Conservation (phyloP, 2,113 vertebrate species). For the Pseudopipra pipra region DNA sequence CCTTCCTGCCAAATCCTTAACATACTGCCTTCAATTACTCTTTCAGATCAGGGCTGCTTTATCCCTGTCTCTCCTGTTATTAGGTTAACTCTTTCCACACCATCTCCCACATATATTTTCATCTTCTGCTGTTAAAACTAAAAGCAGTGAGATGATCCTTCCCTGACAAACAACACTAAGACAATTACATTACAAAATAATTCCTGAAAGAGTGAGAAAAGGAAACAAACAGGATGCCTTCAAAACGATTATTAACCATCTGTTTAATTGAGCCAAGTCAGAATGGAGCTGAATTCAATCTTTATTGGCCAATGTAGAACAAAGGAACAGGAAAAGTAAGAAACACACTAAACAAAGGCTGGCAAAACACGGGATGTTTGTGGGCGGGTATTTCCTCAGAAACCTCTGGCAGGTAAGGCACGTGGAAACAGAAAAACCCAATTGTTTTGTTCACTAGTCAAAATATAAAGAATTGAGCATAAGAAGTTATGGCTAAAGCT, state of each 20-base stretch:
- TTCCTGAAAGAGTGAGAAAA: neutral
- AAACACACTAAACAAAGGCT: neutral
- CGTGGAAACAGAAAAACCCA: neutral
- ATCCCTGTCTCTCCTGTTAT: neutral
- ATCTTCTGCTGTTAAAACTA: neutral
- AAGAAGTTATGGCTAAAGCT: neutral
- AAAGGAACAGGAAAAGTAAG: neutral
- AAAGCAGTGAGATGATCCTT: neutral
- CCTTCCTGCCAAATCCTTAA: neutral
- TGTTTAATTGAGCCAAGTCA: neutral
- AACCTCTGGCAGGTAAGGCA: neutral
- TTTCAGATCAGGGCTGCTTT: neutral
- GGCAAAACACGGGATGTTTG: neutral
- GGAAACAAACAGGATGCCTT: neutral
- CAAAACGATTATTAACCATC: neutral
- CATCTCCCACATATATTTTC: neutral
- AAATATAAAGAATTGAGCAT: neutral
- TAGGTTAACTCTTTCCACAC: neutral
- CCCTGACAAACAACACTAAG: accelerated
- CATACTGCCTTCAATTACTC: neutral
- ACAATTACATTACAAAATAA: neutral
- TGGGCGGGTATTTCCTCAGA: neutral
- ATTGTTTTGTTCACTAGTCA: neutral
- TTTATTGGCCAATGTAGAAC: neutral
- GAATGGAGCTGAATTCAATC: neutral